Evolutionary conservation across 35 echinoderm and acorn worm genomes (phyloP), one percentile per base, ranked within the genome.

Genomic region (Lytechinus variegatus): DNA sequence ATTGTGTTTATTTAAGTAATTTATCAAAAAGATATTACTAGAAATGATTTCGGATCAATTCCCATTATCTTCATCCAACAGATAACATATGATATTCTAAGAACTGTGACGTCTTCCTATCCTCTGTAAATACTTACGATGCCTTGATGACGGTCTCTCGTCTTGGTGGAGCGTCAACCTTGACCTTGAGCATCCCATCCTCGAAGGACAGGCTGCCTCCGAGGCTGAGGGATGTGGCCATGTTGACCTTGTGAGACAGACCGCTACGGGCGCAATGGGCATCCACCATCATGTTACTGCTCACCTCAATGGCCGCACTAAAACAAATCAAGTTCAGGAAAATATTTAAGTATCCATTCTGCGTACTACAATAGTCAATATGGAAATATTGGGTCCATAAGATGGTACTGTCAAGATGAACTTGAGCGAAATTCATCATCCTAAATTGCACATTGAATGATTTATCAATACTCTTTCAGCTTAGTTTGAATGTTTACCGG

Each of bases 231-330:
- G 97, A 95, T 51, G 97, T 95, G 61, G 97, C 95, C 4, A 93
- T 61, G 51, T 93, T 86, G 29, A 95, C 54, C 24, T 97, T 92
- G 58, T 97, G 96, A 79, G 97, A 96, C 27, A 98, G 72, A 53
- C 98, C 98, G 21, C 95, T 96, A 14, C 94, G 95, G 14, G 96
- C 94, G 53, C 92, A 88, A 92, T 94, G 95, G 54, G 97, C 96
- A 94, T 92, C 86, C 54, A 98, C 94, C 61, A 94, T 92, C 95
- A 99, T 97, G 51, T 91, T 91, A 54, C 87, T 96, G 61, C 95
- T 96, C 21, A 99, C 72, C 55, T 99, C 98, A 56, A 97, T 27
- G 27, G 97, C 96, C 72, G 91, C 96, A 79, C 98, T 99, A 87
- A 28, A 90, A 54, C 10, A 44, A 44, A 52, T 28, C 28, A 21